Evolutionary conservation across 1,140 invertebrate species (phyloP), one percentile per base, ranked within the genome.

Genomic region (Caenorhabditis brenneri): DNA sequence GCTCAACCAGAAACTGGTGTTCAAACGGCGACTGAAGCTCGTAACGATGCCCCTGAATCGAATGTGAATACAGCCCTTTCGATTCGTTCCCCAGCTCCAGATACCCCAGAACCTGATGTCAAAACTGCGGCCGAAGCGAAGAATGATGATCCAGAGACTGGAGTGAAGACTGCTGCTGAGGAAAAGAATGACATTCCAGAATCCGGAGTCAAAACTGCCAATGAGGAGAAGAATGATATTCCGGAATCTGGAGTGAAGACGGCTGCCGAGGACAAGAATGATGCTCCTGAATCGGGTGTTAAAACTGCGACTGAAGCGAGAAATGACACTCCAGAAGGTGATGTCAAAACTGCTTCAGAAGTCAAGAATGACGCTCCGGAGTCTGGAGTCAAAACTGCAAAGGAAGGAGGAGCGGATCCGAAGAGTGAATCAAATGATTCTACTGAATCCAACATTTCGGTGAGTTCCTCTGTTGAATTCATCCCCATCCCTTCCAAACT

Each of bases 21-120:
- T 9, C 53, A 58, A 58, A 58, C 53, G 12, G 53, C 53, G 9
- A 58, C 27, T 16, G 58, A 65, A 36, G 36, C 24, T 22, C 36
- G 36, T 39, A 74, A 74, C 65, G 65, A 74, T 74, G 65, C 65
- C 42, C 65, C 65, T 12, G 65, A 74, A 74, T 74, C 65, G 7
- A 74, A 74, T n/a, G 65, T 74, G 29, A 74, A 74, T n/a, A 74
- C 65, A 22, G 65, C 65, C 19, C 0, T 74, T 1, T 74, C 65
- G 2, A 74, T 74, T 24, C 65, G 22, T 12, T 74, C 65, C 2
- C 33, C 65, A 7, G 58, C 16, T 36, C 31, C 24, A 19, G 58
- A 65, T 22, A 31, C 31, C 6, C 58, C 58, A 19, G 58, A 65
- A 36, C 9, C 31, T 19, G 58, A 39, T n/a, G 58, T 65, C 15